Base-by-base conservation (phyloP, 37 sponge, comb jelly and placozoan genomes). In the Aplysina aerophoba region DNA sequence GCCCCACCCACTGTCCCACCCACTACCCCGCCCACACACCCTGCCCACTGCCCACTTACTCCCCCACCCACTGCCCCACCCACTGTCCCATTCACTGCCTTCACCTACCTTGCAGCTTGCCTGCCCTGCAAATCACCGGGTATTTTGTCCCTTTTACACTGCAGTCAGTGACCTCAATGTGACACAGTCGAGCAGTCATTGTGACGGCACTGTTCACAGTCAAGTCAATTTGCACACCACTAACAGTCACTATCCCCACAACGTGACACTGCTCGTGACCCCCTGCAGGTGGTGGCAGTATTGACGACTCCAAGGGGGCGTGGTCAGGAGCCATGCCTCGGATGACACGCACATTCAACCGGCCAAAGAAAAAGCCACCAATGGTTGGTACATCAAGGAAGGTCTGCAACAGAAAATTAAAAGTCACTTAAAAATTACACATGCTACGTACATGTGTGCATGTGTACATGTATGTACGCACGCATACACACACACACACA, bases 131-230 rank as follows among this genome's bases (percentile, higher is more conserved):
- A 75, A 93, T 90, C 37, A 85, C 56, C 13, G 88, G 62, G 56
- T 93, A 87, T 11, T 75, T 87, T 57, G 56, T 81, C 1, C 94
- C 86, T 13, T 17, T 30, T 0, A 81, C 64, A 0, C 88, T 90
- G 31, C 84, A 73, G 78, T 93, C 94, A 19, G 56, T 77, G 25
- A 93, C 86, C n/a, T 79, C 64, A 0, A 90, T 73, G 17, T 86
- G 88, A 24, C 81, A 66, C 56, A 93, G 83, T 25, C 41, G 61
- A 37, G 91, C 94, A 25, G 81, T 28, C 53, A 93, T 81, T 31
- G 44, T 24, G 12, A 74, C 59, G 6, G 85, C 91, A 2, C 64
- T 44, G 28, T 88, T 69, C 0, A 90, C 57, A 17, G 20, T 75
- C 0, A 62, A 88, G 40, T 90, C 81, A 22, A 58, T 35, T n/a